Conservation (phyloP, 2,888 invertebrate genomes). For the Halictus quadricinctus region DNA sequence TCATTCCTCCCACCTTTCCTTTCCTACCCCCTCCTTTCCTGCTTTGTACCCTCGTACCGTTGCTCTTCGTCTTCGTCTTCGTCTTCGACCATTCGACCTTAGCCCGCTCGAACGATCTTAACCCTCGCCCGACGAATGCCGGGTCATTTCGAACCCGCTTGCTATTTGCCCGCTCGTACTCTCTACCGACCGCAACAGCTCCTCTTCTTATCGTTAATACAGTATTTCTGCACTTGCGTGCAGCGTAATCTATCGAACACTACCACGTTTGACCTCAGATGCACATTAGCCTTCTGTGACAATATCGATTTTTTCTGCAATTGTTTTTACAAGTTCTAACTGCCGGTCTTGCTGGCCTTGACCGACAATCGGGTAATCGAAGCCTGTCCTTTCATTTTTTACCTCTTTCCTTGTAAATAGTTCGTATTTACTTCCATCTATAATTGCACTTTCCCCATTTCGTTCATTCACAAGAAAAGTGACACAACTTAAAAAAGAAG, state of each 20-base stretch:
- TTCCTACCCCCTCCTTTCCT: neutral
- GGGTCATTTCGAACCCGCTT: neutral
- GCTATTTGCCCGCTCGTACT: too few relatives aligned
- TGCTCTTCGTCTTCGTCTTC: conserved; percentile 50
- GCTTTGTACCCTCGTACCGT: conserved; percentile 1
- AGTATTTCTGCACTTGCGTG: neutral
- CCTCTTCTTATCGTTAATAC: neutral
- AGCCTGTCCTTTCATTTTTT: neutral
- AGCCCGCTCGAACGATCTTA: conserved; percentile 61
- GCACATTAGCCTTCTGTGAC: neutral
- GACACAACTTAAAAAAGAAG: too few relatives aligned
- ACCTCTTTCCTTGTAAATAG: neutral
- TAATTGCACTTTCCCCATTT: neutral
- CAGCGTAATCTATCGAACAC: neutral
- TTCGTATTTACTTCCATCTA: neutral
- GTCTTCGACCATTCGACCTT: conserved; percentile 64
- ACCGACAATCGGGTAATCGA: neutral
- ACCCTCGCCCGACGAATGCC: conserved; percentile 18
- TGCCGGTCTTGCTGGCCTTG: neutral
- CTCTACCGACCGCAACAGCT: neutral
- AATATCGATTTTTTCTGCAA: neutral
- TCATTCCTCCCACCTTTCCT: conserved; percentile 16
- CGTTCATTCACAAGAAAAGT: too few relatives aligned
- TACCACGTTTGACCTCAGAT: neutral
- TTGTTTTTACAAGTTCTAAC: neutral